Evolutionary conservation across 2,797 vertebrate species (phyloP).

Genomic region (Myoxocephalus aenaeus): DNA sequence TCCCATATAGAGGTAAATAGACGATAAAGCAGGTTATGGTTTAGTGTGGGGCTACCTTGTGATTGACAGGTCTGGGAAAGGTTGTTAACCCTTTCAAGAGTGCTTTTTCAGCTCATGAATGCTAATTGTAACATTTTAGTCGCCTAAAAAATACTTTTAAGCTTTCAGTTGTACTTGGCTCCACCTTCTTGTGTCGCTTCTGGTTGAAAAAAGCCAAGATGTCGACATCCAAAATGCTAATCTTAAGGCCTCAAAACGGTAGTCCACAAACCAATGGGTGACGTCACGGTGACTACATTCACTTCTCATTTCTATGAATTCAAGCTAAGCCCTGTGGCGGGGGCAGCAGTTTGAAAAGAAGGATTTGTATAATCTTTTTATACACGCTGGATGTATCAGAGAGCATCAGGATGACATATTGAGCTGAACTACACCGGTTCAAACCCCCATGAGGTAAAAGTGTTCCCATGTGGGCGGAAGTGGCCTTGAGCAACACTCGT

Average conservation of each 20-base stretch:
- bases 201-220: neutral
- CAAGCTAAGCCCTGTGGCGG: neutral
- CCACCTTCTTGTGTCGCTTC: neutral
- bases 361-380: neutral
- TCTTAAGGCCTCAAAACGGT: neutral
- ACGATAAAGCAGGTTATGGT: neutral
- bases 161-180: neutral
- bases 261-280: neutral
- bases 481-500: neutral
- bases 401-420: conserved; percentile 2
- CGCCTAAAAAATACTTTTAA: neutral
- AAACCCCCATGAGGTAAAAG: neutral
- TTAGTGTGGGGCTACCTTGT: neutral
- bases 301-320: neutral
- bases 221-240: neutral
- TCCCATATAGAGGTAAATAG: neutral
- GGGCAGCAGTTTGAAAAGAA: neutral
- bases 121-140: neutral
- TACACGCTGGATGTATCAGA: conserved; percentile 4
- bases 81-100: neutral
- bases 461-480: conserved; percentile 7
- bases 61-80: neutral
- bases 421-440: conserved; percentile 6
- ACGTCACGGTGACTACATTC: neutral
- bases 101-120: neutral